Evolutionary conservation across 2,888 invertebrate genomes (phyloP).

Genomic region (Acleris sparsana): DNA sequence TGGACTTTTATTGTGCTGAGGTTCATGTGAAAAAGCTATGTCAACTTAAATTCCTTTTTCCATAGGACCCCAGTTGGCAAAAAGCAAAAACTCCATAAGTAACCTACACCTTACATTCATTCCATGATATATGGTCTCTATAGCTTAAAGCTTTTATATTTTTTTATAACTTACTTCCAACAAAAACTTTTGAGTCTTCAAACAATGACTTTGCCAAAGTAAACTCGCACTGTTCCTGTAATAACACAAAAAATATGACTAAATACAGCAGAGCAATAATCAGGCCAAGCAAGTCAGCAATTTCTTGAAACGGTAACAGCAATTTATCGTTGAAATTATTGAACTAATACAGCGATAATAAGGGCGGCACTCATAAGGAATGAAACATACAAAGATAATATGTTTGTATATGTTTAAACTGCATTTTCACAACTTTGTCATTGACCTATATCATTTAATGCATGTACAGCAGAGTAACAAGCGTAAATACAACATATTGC

Average conservation of each 20-base stretch:
- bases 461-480: not conserved
- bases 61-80: too few relatives aligned
- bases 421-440: not conserved
- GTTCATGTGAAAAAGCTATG: too few relatives aligned
- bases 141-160: too few relatives aligned
- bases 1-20: too few relatives aligned
- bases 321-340: not conserved
- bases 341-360: slow-evolving; percentile 15
- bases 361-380: slow-evolving; percentile 15
- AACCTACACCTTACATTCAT: too few relatives aligned
- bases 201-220: slow-evolving; percentile 86
- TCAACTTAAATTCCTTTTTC: too few relatives aligned
- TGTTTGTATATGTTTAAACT: slow-evolving; percentile 26
- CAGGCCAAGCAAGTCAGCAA: too few relatives aligned
- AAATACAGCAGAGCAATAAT: not conserved
- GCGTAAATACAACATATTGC: slow-evolving; percentile 37
- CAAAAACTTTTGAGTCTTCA: slow-evolving; percentile 87
- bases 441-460: not conserved
- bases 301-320: not conserved
- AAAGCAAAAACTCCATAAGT: too few relatives aligned
- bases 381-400: slow-evolving; percentile 2
- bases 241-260: slow-evolving; percentile 42
- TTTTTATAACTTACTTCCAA: slow-evolving; percentile 83
- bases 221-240: slow-evolving; percentile 75
- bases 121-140: too few relatives aligned